Percentiles rank a stretch among this genome's conserved stretches.
Conservation (phyloP, 2,888 invertebrate species). For the Aleiodes leptofemur region DNA sequence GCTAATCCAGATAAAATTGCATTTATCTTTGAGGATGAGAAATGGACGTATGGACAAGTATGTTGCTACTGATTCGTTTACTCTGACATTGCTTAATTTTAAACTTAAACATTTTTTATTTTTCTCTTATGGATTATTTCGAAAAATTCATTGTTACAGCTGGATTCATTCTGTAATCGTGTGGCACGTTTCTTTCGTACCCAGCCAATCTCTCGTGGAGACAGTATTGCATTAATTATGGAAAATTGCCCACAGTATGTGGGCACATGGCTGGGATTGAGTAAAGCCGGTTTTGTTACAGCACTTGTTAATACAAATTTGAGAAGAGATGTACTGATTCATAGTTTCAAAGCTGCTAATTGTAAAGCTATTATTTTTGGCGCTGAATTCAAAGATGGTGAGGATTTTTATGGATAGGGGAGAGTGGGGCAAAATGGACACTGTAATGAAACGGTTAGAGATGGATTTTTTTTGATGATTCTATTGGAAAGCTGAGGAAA, state of each 20-base stretch:
- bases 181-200: slow-evolving; percentile 80
- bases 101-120: background rate
- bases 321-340: slow-evolving; percentile 86
- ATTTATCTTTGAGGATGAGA: slow-evolving; percentile 87
- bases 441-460: no score
- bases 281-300: slow-evolving; percentile 88
- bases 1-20: slow-evolving; percentile 90
- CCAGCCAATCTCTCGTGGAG: slow-evolving; percentile 79
- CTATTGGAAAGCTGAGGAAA: no score
- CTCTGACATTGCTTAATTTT: background rate
- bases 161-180: slow-evolving; percentile 81
- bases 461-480: no score
- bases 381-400: slow-evolving; percentile 76
- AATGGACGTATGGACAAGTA: slow-evolving; percentile 91
- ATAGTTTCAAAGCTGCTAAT: slow-evolving; percentile 88
- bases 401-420: slow-evolving; percentile 5
- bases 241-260: slow-evolving; percentile 93
- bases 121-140: background rate
- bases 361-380: slow-evolving; percentile 89
- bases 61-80: background rate
- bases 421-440: no score
- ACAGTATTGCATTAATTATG: slow-evolving; percentile 92
- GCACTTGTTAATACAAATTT: slow-evolving; percentile 95
- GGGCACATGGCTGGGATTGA: slow-evolving; percentile 92
- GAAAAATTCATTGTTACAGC: slow-evolving; percentile 76